Percentiles rank a stretch among this genome's conserved stretches.
phyloP scores from a whole-genome alignment of 2,797 vertebrate species.

The Xiphorhynchus erythropygius region DNA sequence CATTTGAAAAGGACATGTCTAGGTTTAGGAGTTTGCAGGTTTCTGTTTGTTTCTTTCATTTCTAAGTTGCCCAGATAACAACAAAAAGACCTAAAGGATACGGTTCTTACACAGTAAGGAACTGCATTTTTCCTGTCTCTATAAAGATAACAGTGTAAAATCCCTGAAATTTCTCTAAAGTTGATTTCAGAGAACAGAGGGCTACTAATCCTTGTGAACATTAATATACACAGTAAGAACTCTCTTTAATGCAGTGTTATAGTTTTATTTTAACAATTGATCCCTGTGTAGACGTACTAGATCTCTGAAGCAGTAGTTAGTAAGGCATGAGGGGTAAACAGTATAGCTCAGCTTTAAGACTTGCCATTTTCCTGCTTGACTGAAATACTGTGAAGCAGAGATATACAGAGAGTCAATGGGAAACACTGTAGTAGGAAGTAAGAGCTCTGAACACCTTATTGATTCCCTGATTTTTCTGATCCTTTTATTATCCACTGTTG shows the following conservation, averaged over 20 bases:
- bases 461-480: conserved; percentile 12
- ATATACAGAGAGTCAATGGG: background rate
- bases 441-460: background rate
- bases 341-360: background rate
- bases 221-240: background rate
- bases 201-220: background rate
- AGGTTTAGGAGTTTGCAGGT: background rate
- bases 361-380: background rate
- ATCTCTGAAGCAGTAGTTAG: background rate
- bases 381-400: background rate
- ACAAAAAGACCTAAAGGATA: background rate
- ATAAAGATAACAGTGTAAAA: background rate
- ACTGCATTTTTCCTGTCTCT: background rate
- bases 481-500: background rate
- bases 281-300: background rate
- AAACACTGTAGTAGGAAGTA: background rate
- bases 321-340: background rate
- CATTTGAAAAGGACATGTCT: background rate
- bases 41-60: background rate
- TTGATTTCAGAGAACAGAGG: background rate
- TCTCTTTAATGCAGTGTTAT: background rate
- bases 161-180: background rate
- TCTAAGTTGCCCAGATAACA: background rate
- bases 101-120: background rate
- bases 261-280: background rate